Evolutionary conservation across 2,113 vertebrate genomes (phyloP).

Genomic region (Nesogale talazaci): DNA sequence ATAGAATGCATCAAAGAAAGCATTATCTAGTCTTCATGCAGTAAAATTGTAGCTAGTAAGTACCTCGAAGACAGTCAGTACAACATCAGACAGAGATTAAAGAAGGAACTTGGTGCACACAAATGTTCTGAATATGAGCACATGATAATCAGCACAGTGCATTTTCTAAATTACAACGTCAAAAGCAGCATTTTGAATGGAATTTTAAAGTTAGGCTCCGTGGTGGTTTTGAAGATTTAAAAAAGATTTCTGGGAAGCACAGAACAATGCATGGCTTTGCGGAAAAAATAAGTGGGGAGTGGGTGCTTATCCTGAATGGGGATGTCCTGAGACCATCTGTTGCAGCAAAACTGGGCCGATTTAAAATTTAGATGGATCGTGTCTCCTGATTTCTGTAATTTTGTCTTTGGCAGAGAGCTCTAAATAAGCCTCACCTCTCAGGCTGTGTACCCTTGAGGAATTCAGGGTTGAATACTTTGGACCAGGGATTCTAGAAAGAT

Average conservation of each 20-base stretch:
- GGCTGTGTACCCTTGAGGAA: background rate
- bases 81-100: slow-evolving; percentile 71
- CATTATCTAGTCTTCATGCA: slow-evolving; percentile 60
- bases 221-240: slow-evolving; percentile 40
- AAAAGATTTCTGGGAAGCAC: slow-evolving; percentile 47
- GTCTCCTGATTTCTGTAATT: background rate
- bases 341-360: background rate
- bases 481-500: slow-evolving; percentile 11
- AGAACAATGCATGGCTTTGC: background rate
- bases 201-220: slow-evolving; percentile 47
- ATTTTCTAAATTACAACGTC: slow-evolving; percentile 62
- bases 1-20: slow-evolving; percentile 66
- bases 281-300: background rate
- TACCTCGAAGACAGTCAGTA: slow-evolving; percentile 60
- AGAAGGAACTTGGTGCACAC: slow-evolving; percentile 72
- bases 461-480: slow-evolving; percentile 14
- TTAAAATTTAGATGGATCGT: background rate
- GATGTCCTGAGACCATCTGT: background rate
- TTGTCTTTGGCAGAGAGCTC: background rate
- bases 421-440: background rate
- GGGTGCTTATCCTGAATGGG: background rate
- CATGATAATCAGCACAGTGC: slow-evolving; percentile 46
- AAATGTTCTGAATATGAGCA: slow-evolving; percentile 73
- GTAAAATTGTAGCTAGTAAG: slow-evolving; percentile 20
- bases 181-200: slow-evolving; percentile 50